These are phyloP conservation scores for Halyomorpha halys DNA, from an alignment of 1,140 invertebrate genomes.

Conservation along the genomic window DNA sequence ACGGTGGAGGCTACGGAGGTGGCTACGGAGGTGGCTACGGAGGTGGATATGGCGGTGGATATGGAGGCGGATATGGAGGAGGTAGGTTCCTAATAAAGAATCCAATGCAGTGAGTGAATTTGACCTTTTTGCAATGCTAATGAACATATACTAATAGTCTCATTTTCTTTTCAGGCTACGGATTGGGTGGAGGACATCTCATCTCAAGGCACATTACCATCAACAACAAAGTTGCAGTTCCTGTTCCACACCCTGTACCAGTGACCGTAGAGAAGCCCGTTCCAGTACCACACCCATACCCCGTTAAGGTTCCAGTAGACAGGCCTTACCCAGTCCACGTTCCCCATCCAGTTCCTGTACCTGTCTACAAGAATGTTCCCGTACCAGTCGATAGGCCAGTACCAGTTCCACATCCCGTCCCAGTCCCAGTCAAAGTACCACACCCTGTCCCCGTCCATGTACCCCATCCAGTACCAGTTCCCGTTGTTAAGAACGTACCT, in stretches of 20 bases:
- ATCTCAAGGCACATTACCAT: constrained; percentile 33
- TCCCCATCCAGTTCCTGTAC: constrained; percentile 27
- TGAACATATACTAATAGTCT: background rate
- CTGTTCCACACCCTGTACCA: constrained; percentile 24
- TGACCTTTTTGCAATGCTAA: background rate
- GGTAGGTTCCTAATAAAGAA: constrained; percentile 19
- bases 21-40: background rate
- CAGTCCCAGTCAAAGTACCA: constrained; percentile 9
- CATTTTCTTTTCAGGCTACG: constrained; percentile 11
- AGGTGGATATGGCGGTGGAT: background rate
- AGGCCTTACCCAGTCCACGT: constrained; percentile 29
- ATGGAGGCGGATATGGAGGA: constrained; percentile 3
- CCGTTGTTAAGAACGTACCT: constrained; percentile 27
- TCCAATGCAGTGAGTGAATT: too few relatives aligned
- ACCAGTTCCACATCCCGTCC: constrained; percentile 1
- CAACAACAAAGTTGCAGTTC: constrained; percentile 37
- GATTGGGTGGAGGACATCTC: constrained; percentile 21
- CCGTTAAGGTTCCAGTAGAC: constrained; percentile 29
- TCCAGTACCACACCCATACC: constrained; percentile 25
- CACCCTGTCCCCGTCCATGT: background rate
- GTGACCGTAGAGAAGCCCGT: constrained; percentile 30
- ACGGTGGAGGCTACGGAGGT: constrained; percentile 4
- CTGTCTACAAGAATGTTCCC: constrained; percentile 9
- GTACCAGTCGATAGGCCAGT: constrained; percentile 13
- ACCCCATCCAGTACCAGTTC: constrained; percentile 14